Evolutionary conservation across 2,888 invertebrate species (phyloP).

Genomic region (Argyra leucocephala): DNA sequence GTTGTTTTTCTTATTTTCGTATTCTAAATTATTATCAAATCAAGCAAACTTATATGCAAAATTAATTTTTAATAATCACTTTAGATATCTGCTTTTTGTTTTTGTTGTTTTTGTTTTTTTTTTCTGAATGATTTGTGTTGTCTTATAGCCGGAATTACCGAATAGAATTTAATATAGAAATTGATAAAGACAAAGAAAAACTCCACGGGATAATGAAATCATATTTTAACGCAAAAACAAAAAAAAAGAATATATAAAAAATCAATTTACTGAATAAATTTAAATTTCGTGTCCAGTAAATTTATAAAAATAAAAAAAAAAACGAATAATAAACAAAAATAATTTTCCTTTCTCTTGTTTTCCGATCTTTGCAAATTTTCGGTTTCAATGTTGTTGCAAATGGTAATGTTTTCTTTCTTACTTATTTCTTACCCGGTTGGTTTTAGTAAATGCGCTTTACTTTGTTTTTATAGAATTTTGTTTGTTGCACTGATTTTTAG

Average conservation of each 20-base stretch:
- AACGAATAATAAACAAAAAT: no score
- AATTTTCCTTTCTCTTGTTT: no score
- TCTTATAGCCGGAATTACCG: no score
- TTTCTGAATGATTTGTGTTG: no score
- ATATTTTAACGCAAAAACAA: constrained; percentile 1
- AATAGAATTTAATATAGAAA: no score
- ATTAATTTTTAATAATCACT: constrained; percentile 1
- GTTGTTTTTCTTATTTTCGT: no score
- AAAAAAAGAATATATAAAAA: constrained; percentile 10
- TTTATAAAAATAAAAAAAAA: constrained; percentile 20
- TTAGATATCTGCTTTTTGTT: background rate
- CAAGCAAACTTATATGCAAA: background rate
- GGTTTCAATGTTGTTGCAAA: no score
- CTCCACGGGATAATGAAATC: constrained; percentile 6
- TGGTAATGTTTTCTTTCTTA: background rate
- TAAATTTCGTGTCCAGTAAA: constrained; percentile 24
- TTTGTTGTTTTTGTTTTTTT: background rate
- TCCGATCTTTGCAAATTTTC: no score
- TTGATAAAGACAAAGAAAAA: background rate
- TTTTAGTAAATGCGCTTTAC: no score
- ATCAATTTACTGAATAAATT: constrained; percentile 24
- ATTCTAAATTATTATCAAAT: no score
- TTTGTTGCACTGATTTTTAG: background rate
- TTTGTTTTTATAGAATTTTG: no score
- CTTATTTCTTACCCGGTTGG: background rate